Evolutionary conservation across 1,140 invertebrate genomes (phyloP).

Genomic region (Andricus grossulariae): DNA sequence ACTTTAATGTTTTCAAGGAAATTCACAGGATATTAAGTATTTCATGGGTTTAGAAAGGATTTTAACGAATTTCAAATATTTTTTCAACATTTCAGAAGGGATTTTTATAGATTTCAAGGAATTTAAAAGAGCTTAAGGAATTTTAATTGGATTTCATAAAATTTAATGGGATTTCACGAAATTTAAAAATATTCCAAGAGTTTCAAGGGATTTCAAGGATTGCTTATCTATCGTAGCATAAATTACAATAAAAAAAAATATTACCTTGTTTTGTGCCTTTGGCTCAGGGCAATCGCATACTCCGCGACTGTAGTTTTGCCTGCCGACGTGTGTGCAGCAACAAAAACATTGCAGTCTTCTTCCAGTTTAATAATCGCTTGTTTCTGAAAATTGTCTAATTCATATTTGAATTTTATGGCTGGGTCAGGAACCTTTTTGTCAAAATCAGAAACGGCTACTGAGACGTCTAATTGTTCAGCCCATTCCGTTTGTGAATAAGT

Average conservation of each 20-base stretch:
- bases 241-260: conserved; percentile 1
- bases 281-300: conserved; percentile 96
- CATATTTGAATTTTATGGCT: conserved; percentile 93
- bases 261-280: conserved; percentile 93
- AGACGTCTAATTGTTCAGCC: conserved; percentile 91
- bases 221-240: conserved; percentile 4
- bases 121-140: no score
- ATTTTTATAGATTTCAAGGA: no score
- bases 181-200: conserved; percentile 1
- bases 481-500: conserved; percentile 80
- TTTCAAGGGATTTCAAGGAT: not conserved
- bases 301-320: conserved; percentile 99
- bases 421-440: conserved; percentile 88
- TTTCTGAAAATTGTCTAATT: conserved; percentile 98
- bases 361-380: conserved; percentile 96
- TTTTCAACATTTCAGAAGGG: no score
- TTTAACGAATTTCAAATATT: no score
- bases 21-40: no score
- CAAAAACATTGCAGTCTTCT: conserved; percentile 96
- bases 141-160: no score
- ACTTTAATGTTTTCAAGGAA: no score
- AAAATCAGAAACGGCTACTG: conserved; percentile 88
- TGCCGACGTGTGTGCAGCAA: conserved; percentile 99
- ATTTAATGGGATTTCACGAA: not conserved
- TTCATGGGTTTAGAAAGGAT: no score